Evolutionary conservation across 2,888 invertebrate species (phyloP).

Genomic region (Apamea monoglypha): DNA sequence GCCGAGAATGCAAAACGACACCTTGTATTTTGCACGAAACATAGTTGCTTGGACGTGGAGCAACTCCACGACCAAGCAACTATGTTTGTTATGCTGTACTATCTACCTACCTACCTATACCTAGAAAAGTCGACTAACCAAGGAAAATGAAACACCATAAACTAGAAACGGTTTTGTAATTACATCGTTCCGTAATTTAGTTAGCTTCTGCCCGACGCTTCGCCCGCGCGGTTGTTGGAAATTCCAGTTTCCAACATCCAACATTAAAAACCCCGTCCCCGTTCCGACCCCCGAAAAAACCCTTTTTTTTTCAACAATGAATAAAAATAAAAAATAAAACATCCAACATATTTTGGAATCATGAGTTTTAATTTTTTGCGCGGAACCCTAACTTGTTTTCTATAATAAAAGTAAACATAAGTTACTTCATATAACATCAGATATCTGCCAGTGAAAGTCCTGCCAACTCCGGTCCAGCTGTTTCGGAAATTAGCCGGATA

Average conservation of each 20-base stretch:
- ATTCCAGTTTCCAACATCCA: background rate
- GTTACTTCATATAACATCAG: background rate
- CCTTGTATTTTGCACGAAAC: background rate
- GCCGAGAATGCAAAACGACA: too few relatives aligned
- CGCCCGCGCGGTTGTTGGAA: background rate
- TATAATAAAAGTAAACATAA: background rate
- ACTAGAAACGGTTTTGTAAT: conserved; percentile 23
- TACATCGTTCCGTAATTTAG: conserved; percentile 24
- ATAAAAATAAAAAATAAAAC: too few relatives aligned
- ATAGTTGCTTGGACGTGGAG: background rate
- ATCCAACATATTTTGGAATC: too few relatives aligned
- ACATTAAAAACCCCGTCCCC: too few relatives aligned
- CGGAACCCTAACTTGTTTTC: background rate
- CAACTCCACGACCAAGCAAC: too few relatives aligned
- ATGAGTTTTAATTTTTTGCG: background rate
- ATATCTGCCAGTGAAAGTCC: background rate
- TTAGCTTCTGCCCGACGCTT: background rate
- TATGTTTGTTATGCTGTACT: background rate
- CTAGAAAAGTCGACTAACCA: background rate
- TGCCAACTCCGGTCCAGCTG: background rate
- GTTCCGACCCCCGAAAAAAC: too few relatives aligned
- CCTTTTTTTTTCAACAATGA: too few relatives aligned
- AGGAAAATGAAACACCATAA: conserved; percentile 10
- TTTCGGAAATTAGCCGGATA: background rate
- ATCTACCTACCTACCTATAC: background rate